These are phyloP conservation scores for Pipistrellus pygmaeus DNA, from an alignment of 2,797 vertebrate species.

Conservation along the genomic window DNA sequence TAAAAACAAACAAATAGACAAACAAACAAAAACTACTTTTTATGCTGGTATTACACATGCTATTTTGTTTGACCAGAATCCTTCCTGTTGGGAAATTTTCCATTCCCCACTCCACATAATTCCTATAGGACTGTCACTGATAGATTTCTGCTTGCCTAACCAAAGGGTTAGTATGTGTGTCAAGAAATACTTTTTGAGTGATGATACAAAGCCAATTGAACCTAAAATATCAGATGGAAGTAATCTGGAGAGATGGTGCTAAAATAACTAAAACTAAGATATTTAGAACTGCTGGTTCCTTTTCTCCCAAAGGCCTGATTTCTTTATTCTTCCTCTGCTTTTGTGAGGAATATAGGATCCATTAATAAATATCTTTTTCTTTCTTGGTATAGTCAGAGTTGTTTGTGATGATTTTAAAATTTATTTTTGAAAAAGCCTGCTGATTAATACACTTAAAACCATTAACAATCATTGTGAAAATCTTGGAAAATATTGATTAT, in stretches of 20 bases:
- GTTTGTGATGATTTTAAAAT: neutral
- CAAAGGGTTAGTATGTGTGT: neutral
- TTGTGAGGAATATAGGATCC: neutral
- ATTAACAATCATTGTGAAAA: neutral
- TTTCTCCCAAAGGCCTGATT: neutral
- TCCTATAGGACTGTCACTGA: neutral
- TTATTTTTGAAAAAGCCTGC: neutral
- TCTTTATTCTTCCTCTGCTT: neutral
- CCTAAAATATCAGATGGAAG: neutral
- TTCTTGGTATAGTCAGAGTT: neutral
- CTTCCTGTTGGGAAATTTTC: neutral
- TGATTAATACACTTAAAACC: neutral
- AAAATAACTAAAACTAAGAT: neutral
- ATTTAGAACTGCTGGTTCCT: neutral
- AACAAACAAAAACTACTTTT: neutral
- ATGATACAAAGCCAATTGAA: neutral
- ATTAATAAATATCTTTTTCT: neutral
- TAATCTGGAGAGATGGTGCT: neutral
- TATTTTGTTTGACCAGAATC: neutral
- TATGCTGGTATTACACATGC: neutral
- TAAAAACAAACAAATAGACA: neutral
- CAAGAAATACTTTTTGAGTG: conserved; percentile 7
- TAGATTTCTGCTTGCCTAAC: neutral
- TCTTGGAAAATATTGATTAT: conserved; percentile 13
- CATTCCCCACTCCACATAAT: neutral